phyloP scores from a whole-genome alignment of 2,797 vertebrate genomes.

The Tenualosa thibaudeaui region DNA sequence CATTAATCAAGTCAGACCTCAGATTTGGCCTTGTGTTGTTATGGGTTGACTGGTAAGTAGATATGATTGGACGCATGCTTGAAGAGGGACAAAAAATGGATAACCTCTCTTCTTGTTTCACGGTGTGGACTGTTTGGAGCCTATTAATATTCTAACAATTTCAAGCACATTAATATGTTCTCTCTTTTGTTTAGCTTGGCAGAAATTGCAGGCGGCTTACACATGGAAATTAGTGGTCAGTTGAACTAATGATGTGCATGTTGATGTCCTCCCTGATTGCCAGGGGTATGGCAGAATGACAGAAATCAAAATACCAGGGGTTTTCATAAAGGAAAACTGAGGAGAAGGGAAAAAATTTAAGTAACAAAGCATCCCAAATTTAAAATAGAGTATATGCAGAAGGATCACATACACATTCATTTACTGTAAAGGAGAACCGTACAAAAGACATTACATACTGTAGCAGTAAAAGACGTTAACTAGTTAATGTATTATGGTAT shows the following conservation, averaged over 20 bases:
- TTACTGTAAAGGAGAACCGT: background rate
- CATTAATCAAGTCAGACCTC: conserved; percentile 13
- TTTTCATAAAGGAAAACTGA: background rate
- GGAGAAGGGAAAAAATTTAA: background rate
- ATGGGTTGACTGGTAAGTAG: background rate
- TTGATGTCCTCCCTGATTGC: background rate
- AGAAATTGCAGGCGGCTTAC: background rate
- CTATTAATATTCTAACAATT: conserved; percentile 13
- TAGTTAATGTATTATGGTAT: background rate
- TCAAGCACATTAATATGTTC: background rate
- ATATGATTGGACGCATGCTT: background rate
- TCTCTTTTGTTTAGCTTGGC: background rate
- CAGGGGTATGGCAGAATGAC: background rate
- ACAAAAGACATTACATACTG: background rate
- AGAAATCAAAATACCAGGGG: background rate
- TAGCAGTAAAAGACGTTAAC: background rate
- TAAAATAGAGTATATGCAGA: background rate
- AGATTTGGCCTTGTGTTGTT: background rate
- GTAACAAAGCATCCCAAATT: background rate
- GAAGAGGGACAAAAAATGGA: background rate
- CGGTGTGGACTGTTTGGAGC: background rate
- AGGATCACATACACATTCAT: background rate
- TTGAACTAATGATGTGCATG: background rate
- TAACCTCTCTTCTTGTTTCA: background rate
- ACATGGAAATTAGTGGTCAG: background rate